Percentiles rank a stretch among this genome's conserved stretches.
phyloP scores from a whole-genome alignment of 2,113 vertebrate genomes.

The Archilochus colubris region DNA sequence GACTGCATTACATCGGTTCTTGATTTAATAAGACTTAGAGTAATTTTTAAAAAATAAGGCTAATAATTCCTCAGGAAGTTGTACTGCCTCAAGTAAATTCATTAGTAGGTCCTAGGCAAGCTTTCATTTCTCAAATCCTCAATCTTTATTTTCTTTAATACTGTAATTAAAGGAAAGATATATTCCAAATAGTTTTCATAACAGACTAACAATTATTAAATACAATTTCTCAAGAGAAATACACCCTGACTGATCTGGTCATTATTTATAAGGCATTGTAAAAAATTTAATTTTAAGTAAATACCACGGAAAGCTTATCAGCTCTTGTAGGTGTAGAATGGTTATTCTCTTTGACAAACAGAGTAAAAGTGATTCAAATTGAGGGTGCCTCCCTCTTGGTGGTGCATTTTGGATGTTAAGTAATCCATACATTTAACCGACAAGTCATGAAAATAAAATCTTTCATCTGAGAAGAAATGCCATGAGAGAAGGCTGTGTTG shows the following conservation, averaged over 20 bases:
- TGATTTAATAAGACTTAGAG: slow-evolving; percentile 40
- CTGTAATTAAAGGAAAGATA: not conserved
- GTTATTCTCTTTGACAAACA: not conserved
- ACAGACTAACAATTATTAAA: slow-evolving; percentile 11
- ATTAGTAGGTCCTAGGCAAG: not conserved
- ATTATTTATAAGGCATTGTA: not conserved
- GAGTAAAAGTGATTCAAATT: not conserved
- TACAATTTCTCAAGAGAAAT: not conserved
- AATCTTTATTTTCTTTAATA: slow-evolving; percentile 15
- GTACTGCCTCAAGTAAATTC: slow-evolving; percentile 21
- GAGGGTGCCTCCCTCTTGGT: not conserved
- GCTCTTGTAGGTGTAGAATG: not conserved
- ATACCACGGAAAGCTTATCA: not conserved
- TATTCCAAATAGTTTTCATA: not conserved
- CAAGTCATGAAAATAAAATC: not conserved
- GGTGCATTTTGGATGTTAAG: not conserved
- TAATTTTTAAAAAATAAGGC: not conserved
- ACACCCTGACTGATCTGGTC: not conserved
- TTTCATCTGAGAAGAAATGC: not conserved
- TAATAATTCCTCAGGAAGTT: slow-evolving; percentile 23
- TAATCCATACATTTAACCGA: not conserved
- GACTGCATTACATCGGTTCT: slow-evolving; percentile 35
- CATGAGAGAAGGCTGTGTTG: not conserved
- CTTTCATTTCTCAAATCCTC: slow-evolving; percentile 37
- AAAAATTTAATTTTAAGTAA: not conserved